A percentile compares a stretch with the other conserved stretches of the same genome.
These are phyloP conservation scores for Forpus xanthops DNA, from an alignment of 2,797 vertebrate genomes.

Conservation along the genomic window DNA sequence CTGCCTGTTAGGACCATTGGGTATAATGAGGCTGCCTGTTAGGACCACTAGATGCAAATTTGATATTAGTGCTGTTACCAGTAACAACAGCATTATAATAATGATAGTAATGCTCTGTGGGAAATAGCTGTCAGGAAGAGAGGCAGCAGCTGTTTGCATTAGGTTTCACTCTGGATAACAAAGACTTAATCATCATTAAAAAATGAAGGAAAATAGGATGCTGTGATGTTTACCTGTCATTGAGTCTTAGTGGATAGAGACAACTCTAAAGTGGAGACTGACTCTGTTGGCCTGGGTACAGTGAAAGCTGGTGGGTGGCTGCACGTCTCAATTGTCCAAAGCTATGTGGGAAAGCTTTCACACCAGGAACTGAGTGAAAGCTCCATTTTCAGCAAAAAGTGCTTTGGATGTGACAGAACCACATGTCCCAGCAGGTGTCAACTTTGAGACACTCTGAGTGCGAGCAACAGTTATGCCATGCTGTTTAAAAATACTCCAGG, in stretches of 20 bases:
- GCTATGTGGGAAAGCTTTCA: fast-evolving
- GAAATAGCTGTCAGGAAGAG: not conserved
- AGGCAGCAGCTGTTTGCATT: not conserved
- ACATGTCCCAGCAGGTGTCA: fast-evolving
- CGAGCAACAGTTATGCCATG: fast-evolving
- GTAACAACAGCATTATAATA: not conserved
- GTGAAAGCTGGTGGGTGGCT: not conserved
- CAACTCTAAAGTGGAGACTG: fast-evolving
- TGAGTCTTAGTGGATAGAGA: not conserved
- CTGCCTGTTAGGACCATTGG: not conserved
- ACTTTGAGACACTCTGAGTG: fast-evolving
- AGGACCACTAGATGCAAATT: not conserved
- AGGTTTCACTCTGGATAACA: no score
- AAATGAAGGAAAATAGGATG: not conserved
- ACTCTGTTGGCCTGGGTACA: not conserved
- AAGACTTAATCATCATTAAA: not conserved
- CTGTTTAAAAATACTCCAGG: not conserved
- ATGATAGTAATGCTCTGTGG: not conserved
- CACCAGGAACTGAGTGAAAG: not conserved
- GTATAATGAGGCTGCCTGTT: not conserved
- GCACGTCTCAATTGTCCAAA: no score
- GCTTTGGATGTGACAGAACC: not conserved
- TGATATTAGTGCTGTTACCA: not conserved
- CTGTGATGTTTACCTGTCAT: not conserved
- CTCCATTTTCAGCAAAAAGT: not conserved